These are phyloP conservation scores for Yponomeuta evonymella DNA, from an alignment of 2,888 invertebrate species.

Conservation along the genomic window DNA sequence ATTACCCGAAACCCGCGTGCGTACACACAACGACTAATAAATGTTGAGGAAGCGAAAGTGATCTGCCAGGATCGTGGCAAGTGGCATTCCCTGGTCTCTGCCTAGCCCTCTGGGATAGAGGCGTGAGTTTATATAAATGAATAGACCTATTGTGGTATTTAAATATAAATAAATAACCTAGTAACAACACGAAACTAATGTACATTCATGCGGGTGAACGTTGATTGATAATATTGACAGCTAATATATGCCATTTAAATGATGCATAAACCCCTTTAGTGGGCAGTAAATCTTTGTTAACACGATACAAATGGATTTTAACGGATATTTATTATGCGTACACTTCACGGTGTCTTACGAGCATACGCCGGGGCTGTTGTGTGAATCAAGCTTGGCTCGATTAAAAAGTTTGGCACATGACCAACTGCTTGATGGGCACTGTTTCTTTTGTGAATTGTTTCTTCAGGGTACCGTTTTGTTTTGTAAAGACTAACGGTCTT, in stretches of 20 bases:
- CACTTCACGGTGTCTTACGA: slow-evolving; percentile 41
- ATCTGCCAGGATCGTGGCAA: no score
- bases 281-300: slow-evolving; percentile 57
- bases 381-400: slow-evolving; percentile 27
- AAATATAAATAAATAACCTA: slow-evolving; percentile 18
- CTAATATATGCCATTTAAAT: slow-evolving; percentile 51
- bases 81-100: no score
- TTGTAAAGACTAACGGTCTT: background rate
- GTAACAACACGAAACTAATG: background rate
- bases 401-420: slow-evolving; percentile 20
- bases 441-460: slow-evolving; percentile 4
- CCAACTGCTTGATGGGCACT: slow-evolving; percentile 13
- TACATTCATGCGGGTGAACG: slow-evolving; percentile 43
- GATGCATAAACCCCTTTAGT: slow-evolving; percentile 48
- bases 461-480: background rate
- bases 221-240: slow-evolving; percentile 51
- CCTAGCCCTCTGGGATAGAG: no score
- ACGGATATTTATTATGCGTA: slow-evolving; percentile 57
- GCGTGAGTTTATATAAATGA: no score
- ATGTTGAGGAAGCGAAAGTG: no score
- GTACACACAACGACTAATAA: no score
- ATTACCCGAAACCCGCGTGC: no score
- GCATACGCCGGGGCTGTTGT: slow-evolving; percentile 27
- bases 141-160: background rate
- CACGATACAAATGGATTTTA: slow-evolving; percentile 43